These are phyloP conservation scores for Listronotus bonariensis DNA, from an alignment of 1,140 invertebrate genomes.

Conservation along the genomic window DNA sequence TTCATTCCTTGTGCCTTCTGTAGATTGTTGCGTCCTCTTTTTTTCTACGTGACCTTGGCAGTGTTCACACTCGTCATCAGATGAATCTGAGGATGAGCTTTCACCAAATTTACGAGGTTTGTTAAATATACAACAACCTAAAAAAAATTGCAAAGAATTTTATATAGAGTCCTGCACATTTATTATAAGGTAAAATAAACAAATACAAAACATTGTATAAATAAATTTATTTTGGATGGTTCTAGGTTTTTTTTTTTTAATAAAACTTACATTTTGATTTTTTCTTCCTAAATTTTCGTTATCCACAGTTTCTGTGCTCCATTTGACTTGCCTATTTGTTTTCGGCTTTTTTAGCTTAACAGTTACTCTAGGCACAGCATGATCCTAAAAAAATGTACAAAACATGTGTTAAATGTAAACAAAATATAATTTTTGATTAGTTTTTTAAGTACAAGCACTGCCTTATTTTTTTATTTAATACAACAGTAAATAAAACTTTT, in stretches of 20 bases:
- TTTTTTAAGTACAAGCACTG: no score
- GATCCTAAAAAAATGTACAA: slow-evolving; percentile 51
- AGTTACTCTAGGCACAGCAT: slow-evolving; percentile 65
- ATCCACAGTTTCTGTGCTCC: slow-evolving; percentile 86
- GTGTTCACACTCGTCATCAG: slow-evolving; percentile 80
- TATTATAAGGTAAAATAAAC: slow-evolving; percentile 10
- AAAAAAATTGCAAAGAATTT: slow-evolving; percentile 21
- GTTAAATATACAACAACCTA: slow-evolving; percentile 88
- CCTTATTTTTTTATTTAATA: no score
- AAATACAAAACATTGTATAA: no score
- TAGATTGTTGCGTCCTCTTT: slow-evolving; percentile 61
- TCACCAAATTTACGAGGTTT: slow-evolving; percentile 81
- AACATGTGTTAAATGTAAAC: slow-evolving; percentile 10
- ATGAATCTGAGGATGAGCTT: slow-evolving; percentile 76
- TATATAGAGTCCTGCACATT: background rate
- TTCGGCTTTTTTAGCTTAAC: slow-evolving; percentile 76
- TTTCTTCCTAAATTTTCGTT: slow-evolving; percentile 93
- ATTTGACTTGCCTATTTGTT: slow-evolving; percentile 80
- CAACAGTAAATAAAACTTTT: no score
- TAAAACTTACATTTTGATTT: slow-evolving; percentile 92
- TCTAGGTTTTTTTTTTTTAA: no score
- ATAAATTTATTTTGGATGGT: no score
- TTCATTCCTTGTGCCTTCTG: background rate
- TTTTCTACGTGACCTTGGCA: slow-evolving; percentile 81
- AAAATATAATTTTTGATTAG: no score